These are phyloP conservation scores for Philypnodon macrostomus DNA, from an alignment of 2,797 vertebrate genomes.

Conservation along the genomic window DNA sequence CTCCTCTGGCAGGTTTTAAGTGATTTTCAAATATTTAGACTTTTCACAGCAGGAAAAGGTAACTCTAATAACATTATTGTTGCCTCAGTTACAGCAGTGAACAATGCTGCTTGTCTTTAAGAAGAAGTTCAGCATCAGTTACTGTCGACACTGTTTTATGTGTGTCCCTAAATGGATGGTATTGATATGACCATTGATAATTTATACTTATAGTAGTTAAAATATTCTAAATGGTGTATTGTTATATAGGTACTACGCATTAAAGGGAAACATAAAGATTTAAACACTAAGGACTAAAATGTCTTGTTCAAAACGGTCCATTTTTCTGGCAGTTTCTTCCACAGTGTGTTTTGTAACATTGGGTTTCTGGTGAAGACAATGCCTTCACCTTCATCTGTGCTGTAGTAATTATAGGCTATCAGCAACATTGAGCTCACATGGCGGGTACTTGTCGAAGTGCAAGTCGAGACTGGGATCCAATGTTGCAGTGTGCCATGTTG, in stretches of 20 bases:
- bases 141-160: background rate
- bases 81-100: background rate
- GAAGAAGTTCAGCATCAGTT: conserved; percentile 6
- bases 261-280: background rate
- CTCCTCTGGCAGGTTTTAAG: background rate
- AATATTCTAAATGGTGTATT: no score
- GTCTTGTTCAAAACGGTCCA: conserved; percentile 14
- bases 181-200: background rate
- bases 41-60: background rate
- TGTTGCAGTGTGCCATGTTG: conserved; percentile 41
- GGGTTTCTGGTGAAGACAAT: conserved; percentile 26
- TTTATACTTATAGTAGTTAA: background rate
- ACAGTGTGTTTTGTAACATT: conserved; percentile 28
- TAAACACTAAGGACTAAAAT: conserved; percentile 19
- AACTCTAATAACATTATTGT: background rate
- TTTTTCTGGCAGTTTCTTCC: conserved; percentile 22
- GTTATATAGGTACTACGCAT: background rate
- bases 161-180: background rate
- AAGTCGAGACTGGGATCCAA: conserved; percentile 43
- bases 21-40: conserved; percentile 1
- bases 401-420: conserved; percentile 57
- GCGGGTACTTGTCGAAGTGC: conserved; percentile 31
- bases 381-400: conserved; percentile 37
- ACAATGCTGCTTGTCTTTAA: background rate
- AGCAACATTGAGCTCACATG: conserved; percentile 53